Base-by-base conservation (phyloP, 1,140 invertebrate genomes). In the Popillia japonica region DNA sequence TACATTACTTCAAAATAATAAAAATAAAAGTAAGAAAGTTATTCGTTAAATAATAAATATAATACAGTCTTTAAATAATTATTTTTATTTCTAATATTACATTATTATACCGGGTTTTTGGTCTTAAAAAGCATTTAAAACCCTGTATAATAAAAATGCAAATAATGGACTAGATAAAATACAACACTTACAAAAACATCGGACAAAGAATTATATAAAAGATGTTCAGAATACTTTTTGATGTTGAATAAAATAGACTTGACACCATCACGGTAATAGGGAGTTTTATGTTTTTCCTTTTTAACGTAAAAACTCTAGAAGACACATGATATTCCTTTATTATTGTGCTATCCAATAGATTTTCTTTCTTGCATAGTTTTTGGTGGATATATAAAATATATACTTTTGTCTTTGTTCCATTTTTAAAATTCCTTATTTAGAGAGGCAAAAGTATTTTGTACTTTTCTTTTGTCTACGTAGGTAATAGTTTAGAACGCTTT, bases 61-160 rank as follows among this genome's bases (percentile, higher is more conserved):
- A 68, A 27, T 68, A 68, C 61, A 68, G 61, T 68, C 61, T 68
- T 68, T 68, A 68, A 68, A 68, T 68, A 68, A 68, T 68, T 68
- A 68, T 22, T 27, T 68, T 68, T 22, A 17, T 34, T 68, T n/a
- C 61, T 68, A 68, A 68, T 68, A 55, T 55, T 55, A 55, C 48
- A n/a, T n/a, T 55, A 55, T 17, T 55, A 14, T 55, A 14, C 48
- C n/a, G 17, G 48, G 14, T 34, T 34, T 34, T 55, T n/a, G 48
- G 48, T 55, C 6, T 55, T 14, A 7, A n/a, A 55, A n/a, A n/a
- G 48, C 48, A 14, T 1, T 34, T 34, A 34, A 34, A 55, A 55
- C n/a, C 48, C 14, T 55, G 48, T 27, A 68, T 34, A 20, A 34
- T 68, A 68, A 68, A 68, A 68, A 68, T 68, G 61, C 61, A 68